Conservation (phyloP, 1,140 invertebrate genomes). For the Lordiphosa clarofinis region DNA sequence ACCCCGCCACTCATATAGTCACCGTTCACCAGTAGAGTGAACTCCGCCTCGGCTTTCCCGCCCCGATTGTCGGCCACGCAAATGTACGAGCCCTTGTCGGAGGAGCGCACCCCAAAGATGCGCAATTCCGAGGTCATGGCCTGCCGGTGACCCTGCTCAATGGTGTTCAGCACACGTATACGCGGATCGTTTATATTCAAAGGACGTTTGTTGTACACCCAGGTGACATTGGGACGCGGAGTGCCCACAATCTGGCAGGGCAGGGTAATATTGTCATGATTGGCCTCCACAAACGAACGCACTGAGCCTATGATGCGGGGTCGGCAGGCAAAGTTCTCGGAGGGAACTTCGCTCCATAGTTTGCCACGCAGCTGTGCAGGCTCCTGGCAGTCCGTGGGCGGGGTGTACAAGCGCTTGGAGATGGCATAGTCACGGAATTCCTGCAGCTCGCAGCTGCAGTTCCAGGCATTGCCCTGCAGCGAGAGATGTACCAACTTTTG, state of each 20-base stretch:
- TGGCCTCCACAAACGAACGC: slow-evolving; percentile 82
- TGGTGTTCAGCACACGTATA: slow-evolving; percentile 75
- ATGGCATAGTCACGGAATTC: slow-evolving; percentile 89
- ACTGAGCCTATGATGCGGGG: slow-evolving; percentile 85
- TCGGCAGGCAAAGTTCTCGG: slow-evolving; percentile 90
- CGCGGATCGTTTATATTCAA: slow-evolving; percentile 81
- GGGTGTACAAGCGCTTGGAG: slow-evolving; percentile 85
- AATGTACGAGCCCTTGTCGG: slow-evolving; percentile 93
- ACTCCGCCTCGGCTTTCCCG: slow-evolving; percentile 86
- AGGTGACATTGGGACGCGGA: slow-evolving; percentile 87
- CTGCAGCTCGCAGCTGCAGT: slow-evolving; percentile 91
- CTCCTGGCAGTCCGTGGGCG: slow-evolving; percentile 85
- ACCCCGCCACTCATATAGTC: slow-evolving; percentile 79
- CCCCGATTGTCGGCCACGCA: slow-evolving; percentile 92
- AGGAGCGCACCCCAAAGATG: slow-evolving; percentile 84
- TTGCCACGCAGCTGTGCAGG: slow-evolving; percentile 85
- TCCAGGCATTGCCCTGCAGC: slow-evolving; percentile 91
- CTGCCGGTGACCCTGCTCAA: slow-evolving; percentile 36
- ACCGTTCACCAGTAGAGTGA: slow-evolving; percentile 84
- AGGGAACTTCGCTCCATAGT: slow-evolving; percentile 85
- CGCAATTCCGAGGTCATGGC: slow-evolving; percentile 83
- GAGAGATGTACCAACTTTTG: slow-evolving; percentile 86
- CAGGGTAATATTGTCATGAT: slow-evolving; percentile 86
- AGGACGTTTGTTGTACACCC: slow-evolving; percentile 85
- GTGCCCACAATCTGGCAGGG: slow-evolving; percentile 88